Conservation (phyloP, 2,797 vertebrate genomes). For the Anabas testudineus region DNA sequence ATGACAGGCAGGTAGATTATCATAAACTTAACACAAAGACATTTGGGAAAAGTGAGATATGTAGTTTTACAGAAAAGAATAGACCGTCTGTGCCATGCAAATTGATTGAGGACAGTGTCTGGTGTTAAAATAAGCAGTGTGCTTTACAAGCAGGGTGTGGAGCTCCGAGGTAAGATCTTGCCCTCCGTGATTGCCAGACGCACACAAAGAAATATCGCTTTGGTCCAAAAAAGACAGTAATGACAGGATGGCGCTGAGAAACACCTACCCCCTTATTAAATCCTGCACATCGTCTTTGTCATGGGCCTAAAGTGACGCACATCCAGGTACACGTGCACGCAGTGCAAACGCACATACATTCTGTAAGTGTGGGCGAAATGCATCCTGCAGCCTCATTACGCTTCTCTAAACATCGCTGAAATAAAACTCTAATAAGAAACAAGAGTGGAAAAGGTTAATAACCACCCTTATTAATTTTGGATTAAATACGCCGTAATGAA, state of each 20-base stretch:
- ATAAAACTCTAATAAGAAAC: slow-evolving; percentile 67
- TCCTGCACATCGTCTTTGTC: slow-evolving; percentile 53
- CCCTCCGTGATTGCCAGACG: slow-evolving; percentile 62
- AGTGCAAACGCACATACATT: not conserved
- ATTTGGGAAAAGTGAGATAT: not conserved
- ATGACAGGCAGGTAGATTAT: slow-evolving; percentile 9
- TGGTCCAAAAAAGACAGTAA: slow-evolving; percentile 70
- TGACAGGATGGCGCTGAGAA: slow-evolving; percentile 64
- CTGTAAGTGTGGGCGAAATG: slow-evolving; percentile 40
- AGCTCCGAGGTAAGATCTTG: slow-evolving; percentile 38
- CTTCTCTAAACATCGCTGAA: slow-evolving; percentile 68
- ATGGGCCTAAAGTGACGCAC: slow-evolving; percentile 38
- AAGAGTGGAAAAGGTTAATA: slow-evolving; percentile 81
- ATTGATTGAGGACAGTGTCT: slow-evolving; percentile 10
- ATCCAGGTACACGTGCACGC: slow-evolving; percentile 24
- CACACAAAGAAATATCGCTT: slow-evolving; percentile 49
- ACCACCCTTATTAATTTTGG: slow-evolving; percentile 78
- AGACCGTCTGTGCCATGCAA: slow-evolving; percentile 3
- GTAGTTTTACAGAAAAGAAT: not conserved
- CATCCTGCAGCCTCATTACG: slow-evolving; percentile 60
- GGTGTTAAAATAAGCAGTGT: slow-evolving; percentile 50
- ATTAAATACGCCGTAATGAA: slow-evolving; percentile 79
- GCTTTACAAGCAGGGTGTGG: slow-evolving; percentile 1
- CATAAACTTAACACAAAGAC: slow-evolving; percentile 3
- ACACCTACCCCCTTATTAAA: slow-evolving; percentile 75